A percentile compares a stretch with the other conserved stretches of the same genome.
phyloP scores from a whole-genome alignment of 1,140 invertebrate genomes.

The Aphelenchoides avenae region DNA sequence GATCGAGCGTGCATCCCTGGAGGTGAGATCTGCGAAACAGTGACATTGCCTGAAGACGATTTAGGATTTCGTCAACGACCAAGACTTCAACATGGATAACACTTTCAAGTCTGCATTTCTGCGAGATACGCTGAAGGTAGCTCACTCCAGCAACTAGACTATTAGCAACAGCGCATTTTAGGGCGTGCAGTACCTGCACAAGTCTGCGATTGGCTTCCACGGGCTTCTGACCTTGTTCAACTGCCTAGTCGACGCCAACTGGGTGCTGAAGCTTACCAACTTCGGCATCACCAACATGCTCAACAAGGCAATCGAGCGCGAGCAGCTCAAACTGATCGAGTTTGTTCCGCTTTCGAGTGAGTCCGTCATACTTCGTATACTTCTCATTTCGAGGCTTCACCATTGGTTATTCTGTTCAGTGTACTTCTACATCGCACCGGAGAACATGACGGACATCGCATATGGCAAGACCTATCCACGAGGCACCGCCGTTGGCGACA shows the following conservation, averaged over 20 bases:
- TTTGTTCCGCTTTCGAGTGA: slow-evolving; percentile 32
- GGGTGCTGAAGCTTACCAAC: slow-evolving; percentile 55
- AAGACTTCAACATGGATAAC: slow-evolving; percentile 48
- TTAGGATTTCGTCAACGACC: slow-evolving; percentile 49
- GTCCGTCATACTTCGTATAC: too few species aligned
- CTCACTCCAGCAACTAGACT: too few species aligned
- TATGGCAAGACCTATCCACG: slow-evolving; percentile 36
- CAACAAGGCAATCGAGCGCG: slow-evolving; percentile 30
- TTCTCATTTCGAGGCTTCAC: too few species aligned
- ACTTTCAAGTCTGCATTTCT: slow-evolving; percentile 42
- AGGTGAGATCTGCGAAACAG: slow-evolving; percentile 28
- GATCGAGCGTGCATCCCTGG: slow-evolving; percentile 49
- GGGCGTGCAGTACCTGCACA: slow-evolving; percentile 51
- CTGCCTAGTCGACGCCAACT: slow-evolving; percentile 55
- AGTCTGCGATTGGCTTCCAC: slow-evolving; percentile 49
- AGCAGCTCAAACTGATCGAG: slow-evolving; percentile 41
- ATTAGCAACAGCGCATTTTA: too few species aligned
- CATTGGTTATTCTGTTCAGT: slow-evolving; percentile 19
- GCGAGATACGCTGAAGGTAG: slow-evolving; percentile 40
- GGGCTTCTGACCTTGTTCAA: slow-evolving; percentile 43
- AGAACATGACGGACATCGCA: slow-evolving; percentile 37
- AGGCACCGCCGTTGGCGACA: slow-evolving; percentile 39
- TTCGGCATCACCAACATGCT: slow-evolving; percentile 51
- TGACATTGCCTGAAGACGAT: slow-evolving; percentile 12
- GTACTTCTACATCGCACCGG: slow-evolving; percentile 46